Evolutionary conservation across 2,888 invertebrate genomes (phyloP).

Genomic region (Cheilosia scutellata): DNA sequence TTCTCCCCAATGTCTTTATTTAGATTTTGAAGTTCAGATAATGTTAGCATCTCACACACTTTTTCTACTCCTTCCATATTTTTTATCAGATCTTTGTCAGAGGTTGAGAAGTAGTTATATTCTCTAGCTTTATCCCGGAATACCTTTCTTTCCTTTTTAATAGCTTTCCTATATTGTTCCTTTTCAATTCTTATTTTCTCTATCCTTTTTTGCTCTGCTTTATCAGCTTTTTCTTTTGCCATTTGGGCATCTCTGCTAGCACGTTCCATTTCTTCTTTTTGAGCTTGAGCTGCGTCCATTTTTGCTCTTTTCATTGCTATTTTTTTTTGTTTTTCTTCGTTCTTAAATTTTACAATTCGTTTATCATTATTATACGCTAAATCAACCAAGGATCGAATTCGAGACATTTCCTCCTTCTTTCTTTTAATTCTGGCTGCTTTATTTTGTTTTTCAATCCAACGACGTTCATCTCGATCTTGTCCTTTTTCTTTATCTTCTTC

Average conservation of each 20-base stretch:
- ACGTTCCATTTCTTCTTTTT: constrained; percentile 93
- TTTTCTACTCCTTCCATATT: constrained; percentile 97
- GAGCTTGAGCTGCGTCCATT: constrained; percentile 92
- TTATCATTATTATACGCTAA: constrained; percentile 97
- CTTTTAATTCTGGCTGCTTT: constrained; percentile 95
- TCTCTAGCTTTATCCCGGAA: constrained; percentile 92
- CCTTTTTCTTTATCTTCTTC: constrained; percentile 99
- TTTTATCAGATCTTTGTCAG: constrained; percentile 89
- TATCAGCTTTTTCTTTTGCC: constrained; percentile 91
- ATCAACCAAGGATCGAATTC: constrained; percentile 96
- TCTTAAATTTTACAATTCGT: constrained; percentile 95
- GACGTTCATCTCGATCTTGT: constrained; percentile 96
- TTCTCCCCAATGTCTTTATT: constrained; percentile 88
- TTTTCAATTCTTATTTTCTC: constrained; percentile 93
- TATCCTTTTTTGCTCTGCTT: constrained; percentile 91
- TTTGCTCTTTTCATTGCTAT: constrained; percentile 94
- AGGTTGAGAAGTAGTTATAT: constrained; percentile 90
- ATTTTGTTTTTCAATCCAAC: constrained; percentile 99
- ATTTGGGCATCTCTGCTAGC: constrained; percentile 89
- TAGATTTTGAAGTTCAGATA: constrained; percentile 90
- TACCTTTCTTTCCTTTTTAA: constrained; percentile 94
- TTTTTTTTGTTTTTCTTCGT: constrained; percentile 96
- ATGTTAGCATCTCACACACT: constrained; percentile 92
- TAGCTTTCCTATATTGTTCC: constrained; percentile 92
- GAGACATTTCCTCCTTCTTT: constrained; percentile 98